Conservation (phyloP, 2,888 invertebrate species). For the Metopia argyrocephala region DNA sequence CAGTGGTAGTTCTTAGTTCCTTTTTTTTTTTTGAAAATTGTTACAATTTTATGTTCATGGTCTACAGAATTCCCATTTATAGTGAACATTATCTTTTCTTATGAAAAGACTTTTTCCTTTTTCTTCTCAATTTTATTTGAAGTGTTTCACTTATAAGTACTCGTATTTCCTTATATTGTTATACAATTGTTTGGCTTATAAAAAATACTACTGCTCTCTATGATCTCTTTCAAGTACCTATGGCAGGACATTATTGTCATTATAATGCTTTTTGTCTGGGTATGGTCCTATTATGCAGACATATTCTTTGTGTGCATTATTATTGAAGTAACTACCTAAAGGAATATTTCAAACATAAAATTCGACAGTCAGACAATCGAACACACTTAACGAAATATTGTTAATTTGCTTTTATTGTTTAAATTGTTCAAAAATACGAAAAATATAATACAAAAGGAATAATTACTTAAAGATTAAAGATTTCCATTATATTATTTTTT, state of each 20-base stretch:
- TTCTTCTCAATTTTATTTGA: conserved; percentile 24
- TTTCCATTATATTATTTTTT: no score
- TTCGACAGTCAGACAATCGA: no score
- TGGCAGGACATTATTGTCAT: conserved; percentile 33
- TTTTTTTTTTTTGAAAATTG: conserved; percentile 10
- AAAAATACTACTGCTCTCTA: conserved; percentile 26
- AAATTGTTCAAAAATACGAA: no score
- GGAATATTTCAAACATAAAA: no score
- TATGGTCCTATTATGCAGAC: no score
- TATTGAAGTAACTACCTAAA: conserved; percentile 4
- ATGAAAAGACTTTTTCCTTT: background rate
- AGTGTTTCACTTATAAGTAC: conserved; percentile 31
- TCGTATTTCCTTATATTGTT: conserved; percentile 39
- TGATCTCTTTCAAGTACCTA: conserved; percentile 31
- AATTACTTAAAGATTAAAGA: no score
- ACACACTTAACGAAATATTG: no score
- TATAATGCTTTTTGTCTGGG: background rate
- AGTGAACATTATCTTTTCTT: conserved; percentile 56
- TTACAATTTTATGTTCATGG: conserved; percentile 63
- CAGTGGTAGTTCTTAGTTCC: background rate
- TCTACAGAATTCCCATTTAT: conserved; percentile 58
- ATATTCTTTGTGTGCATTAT: conserved; percentile 17
- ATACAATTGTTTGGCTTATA: conserved; percentile 48
- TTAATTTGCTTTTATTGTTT: no score
- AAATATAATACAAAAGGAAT: no score